Percentiles rank a stretch among this genome's conserved stretches.
Evolutionary conservation across 1,140 invertebrate genomes (phyloP).

Genomic region (Tetramorium parvispinum): DNA sequence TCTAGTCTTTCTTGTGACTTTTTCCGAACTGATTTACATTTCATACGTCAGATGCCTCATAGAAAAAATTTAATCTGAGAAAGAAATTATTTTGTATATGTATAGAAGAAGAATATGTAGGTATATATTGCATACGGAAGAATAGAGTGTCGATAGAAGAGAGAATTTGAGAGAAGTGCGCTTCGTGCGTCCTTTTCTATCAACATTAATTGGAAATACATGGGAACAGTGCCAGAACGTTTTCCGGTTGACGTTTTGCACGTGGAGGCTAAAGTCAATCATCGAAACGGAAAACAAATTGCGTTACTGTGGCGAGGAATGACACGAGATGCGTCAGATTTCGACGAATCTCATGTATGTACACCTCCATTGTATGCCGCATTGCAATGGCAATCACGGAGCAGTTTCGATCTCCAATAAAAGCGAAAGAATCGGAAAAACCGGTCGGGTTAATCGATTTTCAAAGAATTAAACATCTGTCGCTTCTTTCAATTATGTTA

Average conservation of each 20-base stretch:
- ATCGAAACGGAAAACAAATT: constrained; percentile 59
- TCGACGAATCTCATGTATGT: background rate
- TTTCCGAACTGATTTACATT: background rate
- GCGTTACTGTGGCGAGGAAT: background rate
- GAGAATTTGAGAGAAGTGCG: background rate
- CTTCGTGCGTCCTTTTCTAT: background rate
- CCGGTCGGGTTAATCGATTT: constrained; percentile 40
- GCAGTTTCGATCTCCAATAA: constrained; percentile 61
- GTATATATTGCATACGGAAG: background rate
- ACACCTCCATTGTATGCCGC: background rate
- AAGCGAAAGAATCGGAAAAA: background rate
- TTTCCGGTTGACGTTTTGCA: constrained; percentile 13
- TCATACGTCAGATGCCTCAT: background rate
- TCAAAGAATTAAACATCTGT: constrained; percentile 1
- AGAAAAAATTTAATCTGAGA: background rate
- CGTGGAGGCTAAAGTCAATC: constrained; percentile 32
- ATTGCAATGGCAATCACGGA: background rate
- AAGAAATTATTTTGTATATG: background rate
- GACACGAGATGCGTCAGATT: constrained; percentile 47
- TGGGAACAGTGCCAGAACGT: background rate
- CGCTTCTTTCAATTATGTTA: background rate
- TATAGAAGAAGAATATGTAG: background rate
- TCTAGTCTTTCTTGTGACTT: background rate
- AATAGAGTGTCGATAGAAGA: background rate
- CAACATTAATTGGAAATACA: constrained; percentile 15